Conservation (phyloP, 1,140 invertebrate genomes). For the Marisa cornuarietis region DNA sequence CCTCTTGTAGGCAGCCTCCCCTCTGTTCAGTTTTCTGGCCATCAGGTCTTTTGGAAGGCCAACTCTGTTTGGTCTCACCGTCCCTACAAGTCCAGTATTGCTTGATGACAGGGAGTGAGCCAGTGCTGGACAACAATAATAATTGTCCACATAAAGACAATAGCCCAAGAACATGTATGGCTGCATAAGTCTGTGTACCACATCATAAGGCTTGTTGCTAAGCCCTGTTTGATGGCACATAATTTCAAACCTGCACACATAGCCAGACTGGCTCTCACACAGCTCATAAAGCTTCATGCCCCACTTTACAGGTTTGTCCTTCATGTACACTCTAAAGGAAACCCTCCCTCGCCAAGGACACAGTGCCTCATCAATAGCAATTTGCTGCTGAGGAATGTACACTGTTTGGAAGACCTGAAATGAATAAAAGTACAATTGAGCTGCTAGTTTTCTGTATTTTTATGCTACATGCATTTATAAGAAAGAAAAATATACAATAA, state of each 20-base stretch:
- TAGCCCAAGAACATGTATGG: neutral
- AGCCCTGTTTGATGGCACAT: neutral
- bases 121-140: neutral
- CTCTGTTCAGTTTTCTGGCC: no score
- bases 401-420: no score
- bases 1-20: no score
- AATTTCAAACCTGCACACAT: neutral
- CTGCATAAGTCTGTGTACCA: neutral
- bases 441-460: no score
- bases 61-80: neutral
- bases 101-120: neutral
- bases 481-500: no score
- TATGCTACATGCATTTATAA: no score
- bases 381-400: no score
- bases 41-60: no score
- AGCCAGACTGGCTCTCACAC: neutral
- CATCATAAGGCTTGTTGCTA: constrained; percentile 12
- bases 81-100: neutral
- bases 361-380: no score
- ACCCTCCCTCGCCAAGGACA: no score
- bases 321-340: constrained; percentile 4
- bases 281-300: constrained; percentile 10
- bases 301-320: constrained; percentile 15
- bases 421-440: no score
- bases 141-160: neutral